These are phyloP conservation scores for Oncorhynchus mykiss DNA, from an alignment of 2,113 vertebrate genomes.

Conservation along the genomic window DNA sequence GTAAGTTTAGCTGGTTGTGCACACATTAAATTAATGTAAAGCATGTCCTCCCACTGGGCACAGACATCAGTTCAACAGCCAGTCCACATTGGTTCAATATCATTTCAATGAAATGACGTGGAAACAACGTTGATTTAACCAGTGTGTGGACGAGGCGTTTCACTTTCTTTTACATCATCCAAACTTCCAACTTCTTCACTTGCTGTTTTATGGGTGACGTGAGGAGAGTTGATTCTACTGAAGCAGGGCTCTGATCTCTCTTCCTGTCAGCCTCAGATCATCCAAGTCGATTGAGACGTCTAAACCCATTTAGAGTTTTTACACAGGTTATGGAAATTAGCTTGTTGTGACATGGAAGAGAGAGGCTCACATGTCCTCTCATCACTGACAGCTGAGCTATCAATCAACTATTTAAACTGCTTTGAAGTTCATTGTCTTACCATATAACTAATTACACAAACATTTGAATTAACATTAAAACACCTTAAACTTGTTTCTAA, in stretches of 20 bases:
- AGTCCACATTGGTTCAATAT: too few relatives aligned
- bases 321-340: background rate
- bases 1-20: background rate
- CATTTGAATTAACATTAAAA: too few relatives aligned
- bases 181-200: background rate
- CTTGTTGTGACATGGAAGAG: background rate
- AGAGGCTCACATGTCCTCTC: background rate
- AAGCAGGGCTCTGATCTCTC: background rate
- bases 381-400: too few relatives aligned
- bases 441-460: too few relatives aligned
- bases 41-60: background rate
- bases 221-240: background rate
- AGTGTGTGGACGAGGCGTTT: too few relatives aligned
- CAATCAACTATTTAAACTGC: too few relatives aligned
- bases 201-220: background rate
- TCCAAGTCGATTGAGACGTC: background rate
- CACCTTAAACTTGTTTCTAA: too few relatives aligned
- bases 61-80: too few relatives aligned
- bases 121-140: background rate
- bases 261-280: background rate
- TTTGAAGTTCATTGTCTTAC: too few relatives aligned
- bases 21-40: background rate
- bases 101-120: too few relatives aligned
- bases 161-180: too few relatives aligned
- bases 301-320: too few relatives aligned